Base-by-base conservation (phyloP, 1,140 invertebrate species). In the Xylocopa sonorina region DNA sequence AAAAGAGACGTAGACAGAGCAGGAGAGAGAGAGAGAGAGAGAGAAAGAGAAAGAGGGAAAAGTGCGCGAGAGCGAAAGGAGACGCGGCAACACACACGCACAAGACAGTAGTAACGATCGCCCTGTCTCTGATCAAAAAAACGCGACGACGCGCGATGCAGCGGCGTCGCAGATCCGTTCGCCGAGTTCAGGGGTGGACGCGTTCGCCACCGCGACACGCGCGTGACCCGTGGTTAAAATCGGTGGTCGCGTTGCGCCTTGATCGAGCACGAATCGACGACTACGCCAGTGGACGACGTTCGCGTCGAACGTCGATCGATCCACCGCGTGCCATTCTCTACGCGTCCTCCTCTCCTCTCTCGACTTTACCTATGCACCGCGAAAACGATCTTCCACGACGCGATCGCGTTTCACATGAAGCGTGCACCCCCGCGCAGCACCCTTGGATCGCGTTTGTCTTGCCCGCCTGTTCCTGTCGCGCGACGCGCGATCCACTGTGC, bases 221-320 rank as follows among this genome's bases (percentile, higher is more conserved):
- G n/a, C n/a, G n/a, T n/a, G n/a, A n/a, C n/a, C n/a, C n/a, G n/a
- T n/a, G n/a, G n/a, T 34, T 38, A 32, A 75, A 51, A 53, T 24
- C 63, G n/a, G 63, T 76, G 32, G 74, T 63, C 51, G 74, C 34
- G 14, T n/a, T 58, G 58, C 24, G n/a, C 21, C 34, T 38, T 27
- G 46, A 60, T 32, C 46, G 46, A 58, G 29, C 27, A 51, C 43
- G 72, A 60, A 74, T 74, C 58, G 24, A 66, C 58, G 34, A 55
- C 55, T 72, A 60, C 55, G 69, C 69, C 57, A 72, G 24, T 43
- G 69, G 21, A 55, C 51, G n/a, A 12, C 41, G 69, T 32, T 48
- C 24, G n/a, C n/a, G n/a, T n/a, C 34, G 53, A 46, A 27, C 41
- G 60, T 72, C 69, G 43, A 60, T 74, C 43, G 71, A 73, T 73